A percentile compares a stretch with the other conserved stretches of the same genome.
Evolutionary conservation across 2,888 invertebrate species (phyloP).

Genomic region (Cremastobaeus sp.): DNA sequence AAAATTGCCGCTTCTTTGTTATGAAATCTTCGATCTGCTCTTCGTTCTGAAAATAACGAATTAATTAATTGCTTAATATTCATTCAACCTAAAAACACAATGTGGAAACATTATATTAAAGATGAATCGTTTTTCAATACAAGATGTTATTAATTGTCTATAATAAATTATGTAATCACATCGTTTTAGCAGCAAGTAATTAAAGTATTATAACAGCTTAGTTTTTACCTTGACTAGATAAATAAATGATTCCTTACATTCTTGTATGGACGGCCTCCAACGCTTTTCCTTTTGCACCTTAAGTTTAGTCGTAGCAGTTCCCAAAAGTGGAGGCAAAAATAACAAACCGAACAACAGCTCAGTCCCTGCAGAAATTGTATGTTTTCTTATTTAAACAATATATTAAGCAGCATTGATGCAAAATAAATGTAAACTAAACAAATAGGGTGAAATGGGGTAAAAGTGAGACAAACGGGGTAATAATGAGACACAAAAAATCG

Average conservation of each 20-base stretch:
- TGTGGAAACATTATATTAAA: too few species aligned
- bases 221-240: not conserved
- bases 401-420: too few species aligned
- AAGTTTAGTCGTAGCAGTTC: not conserved
- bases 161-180: not conserved
- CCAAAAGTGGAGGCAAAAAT: not conserved
- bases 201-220: too few species aligned
- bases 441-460: too few species aligned
- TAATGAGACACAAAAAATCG: too few species aligned
- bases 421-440: too few species aligned
- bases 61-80: not conserved
- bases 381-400: too few species aligned
- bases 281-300: not conserved
- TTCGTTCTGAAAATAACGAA: not conserved
- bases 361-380: not conserved
- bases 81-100: too few species aligned
- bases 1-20: too few species aligned
- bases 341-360: not conserved
- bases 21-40: slow-evolving; percentile 15
- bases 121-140: not conserved
- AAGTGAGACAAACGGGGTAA: too few species aligned
- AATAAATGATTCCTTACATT: not conserved
- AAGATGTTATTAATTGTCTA: not conserved
- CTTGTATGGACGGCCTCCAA: not conserved
- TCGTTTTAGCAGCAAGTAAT: not conserved